These are phyloP conservation scores for Lacanobia wlatinum DNA, from an alignment of 2,888 invertebrate genomes.

Conservation along the genomic window DNA sequence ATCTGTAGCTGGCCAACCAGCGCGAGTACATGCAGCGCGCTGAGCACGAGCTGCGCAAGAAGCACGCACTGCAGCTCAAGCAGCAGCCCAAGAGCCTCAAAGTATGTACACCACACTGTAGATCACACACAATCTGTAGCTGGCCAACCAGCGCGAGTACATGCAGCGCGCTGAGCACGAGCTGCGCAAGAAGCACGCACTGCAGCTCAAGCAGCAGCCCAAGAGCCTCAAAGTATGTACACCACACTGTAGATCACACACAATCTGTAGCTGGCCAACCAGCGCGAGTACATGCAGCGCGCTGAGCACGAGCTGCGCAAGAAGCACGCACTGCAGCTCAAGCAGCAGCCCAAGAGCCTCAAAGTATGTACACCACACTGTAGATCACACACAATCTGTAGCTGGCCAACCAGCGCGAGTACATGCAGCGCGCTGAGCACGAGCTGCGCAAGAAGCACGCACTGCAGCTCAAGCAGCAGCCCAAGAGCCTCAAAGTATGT, in stretches of 20 bases:
- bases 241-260: too few relatives aligned
- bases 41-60: conserved; percentile 98
- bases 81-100: conserved; percentile 99
- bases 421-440: conserved; percentile 98
- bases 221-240: conserved; percentile 98
- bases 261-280: conserved; percentile 94
- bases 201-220: conserved; percentile 99
- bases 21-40: conserved; percentile 98
- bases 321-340: conserved; percentile 98
- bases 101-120: conserved; percentile 87
- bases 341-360: conserved; percentile 99
- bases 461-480: conserved; percentile 99
- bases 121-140: conserved; percentile 82
- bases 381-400: conserved; percentile 76
- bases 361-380: conserved; percentile 92
- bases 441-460: conserved; percentile 99
- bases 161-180: conserved; percentile 98
- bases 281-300: conserved; percentile 98
- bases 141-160: conserved; percentile 98
- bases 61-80: conserved; percentile 98
- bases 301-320: conserved; percentile 98
- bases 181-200: conserved; percentile 98
- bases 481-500: conserved; percentile 98
- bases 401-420: conserved; percentile 98
- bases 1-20: conserved; percentile 95